These are phyloP conservation scores for Melanotaenia parkinsoni DNA, from an alignment of 2,797 vertebrate species.

Conservation along the genomic window DNA sequence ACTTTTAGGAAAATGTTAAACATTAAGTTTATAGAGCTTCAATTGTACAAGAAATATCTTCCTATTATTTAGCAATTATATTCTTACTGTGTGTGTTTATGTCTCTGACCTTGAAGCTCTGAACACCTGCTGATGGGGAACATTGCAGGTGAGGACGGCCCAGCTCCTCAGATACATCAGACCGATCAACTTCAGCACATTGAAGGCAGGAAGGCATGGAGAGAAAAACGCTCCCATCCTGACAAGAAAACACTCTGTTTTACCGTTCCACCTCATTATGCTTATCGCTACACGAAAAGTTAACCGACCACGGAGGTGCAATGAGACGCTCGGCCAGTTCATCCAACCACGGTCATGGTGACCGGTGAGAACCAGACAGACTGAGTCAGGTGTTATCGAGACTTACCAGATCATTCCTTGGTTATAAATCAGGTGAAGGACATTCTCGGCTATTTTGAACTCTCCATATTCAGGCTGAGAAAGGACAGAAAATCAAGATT, in stretches of 20 bases:
- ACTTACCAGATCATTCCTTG: conserved; percentile 99
- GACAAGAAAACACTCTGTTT: conserved; percentile 28
- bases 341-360: conserved; percentile 44
- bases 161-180: conserved; percentile 98
- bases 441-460: conserved; percentile 99
- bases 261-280: conserved; percentile 53
- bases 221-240: conserved; percentile 99
- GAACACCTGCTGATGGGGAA: conserved; percentile 98
- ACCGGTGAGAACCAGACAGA: conserved; percentile 8
- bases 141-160: conserved; percentile 97
- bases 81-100: neutral
- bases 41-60: too few relatives aligned
- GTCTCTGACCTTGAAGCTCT: conserved; percentile 91
- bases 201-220: conserved; percentile 95
- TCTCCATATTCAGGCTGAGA: conserved; percentile 96
- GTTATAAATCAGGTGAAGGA: conserved; percentile 97
- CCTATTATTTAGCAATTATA: too few relatives aligned
- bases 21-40: too few relatives aligned
- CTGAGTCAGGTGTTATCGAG: conserved; percentile 22
- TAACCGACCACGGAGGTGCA: conserved; percentile 21
- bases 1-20: too few relatives aligned
- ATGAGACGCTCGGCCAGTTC: conserved; percentile 41
- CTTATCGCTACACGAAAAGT: conserved; percentile 47
- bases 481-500: conserved; percentile 19
- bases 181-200: conserved; percentile 94